Conservation (phyloP, 2,797 vertebrate genomes). For the Enteromius unitaeniatus region DNA sequence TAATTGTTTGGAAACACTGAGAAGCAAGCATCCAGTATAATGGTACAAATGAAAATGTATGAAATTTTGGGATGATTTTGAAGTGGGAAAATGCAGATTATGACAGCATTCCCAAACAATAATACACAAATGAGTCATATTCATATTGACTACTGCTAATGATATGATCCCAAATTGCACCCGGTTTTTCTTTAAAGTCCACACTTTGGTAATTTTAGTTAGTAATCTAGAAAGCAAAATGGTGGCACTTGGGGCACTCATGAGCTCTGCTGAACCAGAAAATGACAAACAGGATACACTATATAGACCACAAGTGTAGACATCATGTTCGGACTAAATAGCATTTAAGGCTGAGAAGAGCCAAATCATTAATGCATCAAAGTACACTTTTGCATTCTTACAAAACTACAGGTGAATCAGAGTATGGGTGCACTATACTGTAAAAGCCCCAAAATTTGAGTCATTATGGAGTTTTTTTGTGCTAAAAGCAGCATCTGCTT, state of each 20-base stretch:
- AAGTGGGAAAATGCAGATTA: slow-evolving; percentile 5
- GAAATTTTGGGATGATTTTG: neutral
- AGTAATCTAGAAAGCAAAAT: neutral
- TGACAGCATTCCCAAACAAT: neutral
- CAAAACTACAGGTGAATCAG: neutral
- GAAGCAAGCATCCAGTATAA: neutral
- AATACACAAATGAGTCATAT: neutral
- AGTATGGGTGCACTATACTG: neutral
- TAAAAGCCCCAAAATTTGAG: slow-evolving; percentile 6
- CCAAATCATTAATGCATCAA: neutral
- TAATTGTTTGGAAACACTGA: neutral
- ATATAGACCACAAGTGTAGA: neutral
- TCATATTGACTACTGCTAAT: neutral
- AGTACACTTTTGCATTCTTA: neutral
- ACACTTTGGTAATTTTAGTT: neutral
- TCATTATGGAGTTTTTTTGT: slow-evolving; percentile 27
- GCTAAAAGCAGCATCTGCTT: slow-evolving; percentile 30
- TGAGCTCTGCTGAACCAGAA: neutral
- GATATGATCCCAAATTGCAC: neutral
- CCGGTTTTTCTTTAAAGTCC: neutral
- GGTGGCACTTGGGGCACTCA: neutral
- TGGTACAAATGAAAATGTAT: neutral
- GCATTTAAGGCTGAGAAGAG: neutral
- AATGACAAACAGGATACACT: neutral
- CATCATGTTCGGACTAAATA: neutral